Evolutionary conservation across 1,140 invertebrate species (phyloP).

Genomic region (Bombyx mori): ASM3026992v2 NC_085134.1:1456001-1456500

Average conservation of each 20-base stretch:
- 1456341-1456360: constrained; percentile 38
- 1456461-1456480: constrained; percentile 34
- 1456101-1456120: too few species aligned
- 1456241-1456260: constrained; percentile 9
- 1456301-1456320: constrained; percentile 4
- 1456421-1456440: constrained; percentile 38
- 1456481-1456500: constrained; percentile 33
- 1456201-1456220: too few species aligned
- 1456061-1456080: too few species aligned
- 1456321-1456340: constrained; percentile 26
- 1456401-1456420: constrained; percentile 31
- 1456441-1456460: constrained; percentile 42
- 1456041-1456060: too few species aligned
- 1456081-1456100: too few species aligned
- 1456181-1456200: too few species aligned
- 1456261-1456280: constrained; percentile 44
- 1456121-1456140: too few species aligned
- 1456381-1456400: constrained; percentile 39
- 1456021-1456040: too few species aligned
- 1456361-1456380: constrained; percentile 47
- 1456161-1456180: too few species aligned
- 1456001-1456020: too few species aligned
- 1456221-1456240: too few species aligned
- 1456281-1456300: constrained; percentile 28
- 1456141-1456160: too few species aligned